Evolutionary conservation across 2,797 vertebrate species (phyloP), one percentile per base, ranked within the genome.

Genomic region (Choloepus didactylus): DNA sequence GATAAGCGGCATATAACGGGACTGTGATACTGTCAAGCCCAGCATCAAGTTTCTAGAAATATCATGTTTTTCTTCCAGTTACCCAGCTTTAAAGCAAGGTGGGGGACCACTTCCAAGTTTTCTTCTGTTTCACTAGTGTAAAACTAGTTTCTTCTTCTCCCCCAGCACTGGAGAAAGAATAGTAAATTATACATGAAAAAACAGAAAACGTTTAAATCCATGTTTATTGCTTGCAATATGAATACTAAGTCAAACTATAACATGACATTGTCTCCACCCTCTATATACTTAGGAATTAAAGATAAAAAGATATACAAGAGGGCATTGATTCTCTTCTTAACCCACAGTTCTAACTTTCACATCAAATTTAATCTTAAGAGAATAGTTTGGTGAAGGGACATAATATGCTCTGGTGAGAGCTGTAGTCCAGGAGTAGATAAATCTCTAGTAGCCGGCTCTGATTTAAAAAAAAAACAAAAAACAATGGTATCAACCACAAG

Each of bases 231-330:
- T 72, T 84, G 14, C 66, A 77, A 10, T 67, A 27, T 64, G 46
- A 83, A 11, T 72, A n/a, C 35, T 80, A 51, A 59, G 60, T 64
- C 79, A 77, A 89, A 85, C 29, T 66, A 14, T 10, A 60, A 9
- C 35, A 87, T 46, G 60, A 44, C 23, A 35, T 82, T 66, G 31
- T 67, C 56, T 81, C 49, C 15, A 66, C 2, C 49, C 14, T 93
- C 14, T 23, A 31, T 18, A 41, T 70, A 49, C 60, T 88, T 85
- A 91, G 60, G 89, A 93, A 87, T 87, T 70, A 93, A 84, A 91
- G 59, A 88, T 72, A 51, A 73, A 91, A 90, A 79, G 49, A 86
- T 23, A 89, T 5, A 59, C 12, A 29, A 54, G 66, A 59, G 44
- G 29, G 27, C 23, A 38, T 66, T 82, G 38, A 69, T 25, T 79